Evolutionary conservation across 2,113 vertebrate species (phyloP).

Genomic region (Python bivittatus): DNA sequence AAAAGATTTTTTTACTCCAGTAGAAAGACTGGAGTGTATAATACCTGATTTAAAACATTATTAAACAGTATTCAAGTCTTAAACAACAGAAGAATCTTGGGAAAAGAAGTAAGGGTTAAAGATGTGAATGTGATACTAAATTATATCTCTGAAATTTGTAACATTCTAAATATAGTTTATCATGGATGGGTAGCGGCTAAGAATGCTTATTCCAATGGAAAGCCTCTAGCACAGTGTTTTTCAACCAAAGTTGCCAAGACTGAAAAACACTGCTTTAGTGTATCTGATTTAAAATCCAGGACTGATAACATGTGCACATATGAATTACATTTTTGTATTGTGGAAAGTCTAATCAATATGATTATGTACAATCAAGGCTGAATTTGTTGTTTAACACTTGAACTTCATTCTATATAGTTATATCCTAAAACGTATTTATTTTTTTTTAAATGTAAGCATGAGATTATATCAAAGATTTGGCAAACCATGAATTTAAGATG

Average conservation of each 20-base stretch:
- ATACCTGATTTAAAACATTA: too few relatives aligned
- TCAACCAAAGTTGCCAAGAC: background rate
- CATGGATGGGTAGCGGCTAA: too few relatives aligned
- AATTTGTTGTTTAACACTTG: background rate
- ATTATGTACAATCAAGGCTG: background rate
- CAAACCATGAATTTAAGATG: background rate
- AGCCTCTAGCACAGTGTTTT: background rate
- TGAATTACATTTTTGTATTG: background rate
- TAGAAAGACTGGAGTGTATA: too few relatives aligned
- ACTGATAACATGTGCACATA: background rate
- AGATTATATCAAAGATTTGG: background rate
- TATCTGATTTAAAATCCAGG: background rate
- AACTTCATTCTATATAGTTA: background rate
- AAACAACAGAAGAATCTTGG: too few relatives aligned
- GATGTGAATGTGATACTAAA: too few relatives aligned
- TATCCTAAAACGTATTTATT: background rate
- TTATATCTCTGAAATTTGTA: too few relatives aligned
- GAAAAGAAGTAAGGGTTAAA: too few relatives aligned
- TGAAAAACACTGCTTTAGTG: background rate
- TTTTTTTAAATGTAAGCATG: background rate
- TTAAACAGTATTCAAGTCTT: too few relatives aligned
- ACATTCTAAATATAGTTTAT: too few relatives aligned
- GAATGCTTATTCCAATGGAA: background rate
- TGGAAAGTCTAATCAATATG: background rate
- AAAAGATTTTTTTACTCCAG: too few relatives aligned